Evolutionary conservation across 2,797 vertebrate species (phyloP), one percentile per base, ranked within the genome.

Genomic region (Manis javanica): DNA sequence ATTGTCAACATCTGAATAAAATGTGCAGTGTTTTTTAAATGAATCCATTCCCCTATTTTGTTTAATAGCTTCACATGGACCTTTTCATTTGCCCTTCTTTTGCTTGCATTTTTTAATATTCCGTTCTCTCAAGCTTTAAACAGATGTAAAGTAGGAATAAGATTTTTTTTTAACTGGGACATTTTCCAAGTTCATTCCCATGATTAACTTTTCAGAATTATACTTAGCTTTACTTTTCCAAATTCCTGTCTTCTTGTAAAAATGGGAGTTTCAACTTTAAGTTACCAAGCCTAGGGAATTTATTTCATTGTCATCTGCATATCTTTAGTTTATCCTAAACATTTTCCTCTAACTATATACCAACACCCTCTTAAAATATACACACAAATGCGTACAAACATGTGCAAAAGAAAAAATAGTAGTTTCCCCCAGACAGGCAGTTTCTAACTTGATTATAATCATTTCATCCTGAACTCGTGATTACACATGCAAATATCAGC

Each of bases 111-210:
- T 91, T 77, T 83, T 53, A 86, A 88, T 93, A 46, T 87, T 69
- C 59, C n/a, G 2, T 89, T 68, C 74, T 49, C 46, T 71, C 53
- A 72, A 94, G 72, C 49, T 94, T 94, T 74, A 92, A 79, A 91
- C 18, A 92, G 63, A 84, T 24, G 16, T 78, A 61, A 72, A 75
- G 51, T 15, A 85, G 39, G 92, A 97, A 87, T 55, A 64, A 37
- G 16, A 53, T 69, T 78, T 39, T 82, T 34, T 88, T 94, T 23
- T 91, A 96, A 61, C 31, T 74, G 15, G 88, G 71, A 61, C 51
- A 49, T 79, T 81, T 94, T 94, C 83, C 83, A 91, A 95, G 21
- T 93, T 83, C 46, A 89, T 75, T 55, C 46, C 83, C 46, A 86
- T 55, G 57, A 86, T 89, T 69, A 95, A 78, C 15, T 85, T 90